Percentiles rank a stretch among this genome's conserved stretches.
These are phyloP conservation scores for Petromus typicus DNA, from an alignment of 2,113 vertebrate genomes.

Conservation along the genomic window DNA sequence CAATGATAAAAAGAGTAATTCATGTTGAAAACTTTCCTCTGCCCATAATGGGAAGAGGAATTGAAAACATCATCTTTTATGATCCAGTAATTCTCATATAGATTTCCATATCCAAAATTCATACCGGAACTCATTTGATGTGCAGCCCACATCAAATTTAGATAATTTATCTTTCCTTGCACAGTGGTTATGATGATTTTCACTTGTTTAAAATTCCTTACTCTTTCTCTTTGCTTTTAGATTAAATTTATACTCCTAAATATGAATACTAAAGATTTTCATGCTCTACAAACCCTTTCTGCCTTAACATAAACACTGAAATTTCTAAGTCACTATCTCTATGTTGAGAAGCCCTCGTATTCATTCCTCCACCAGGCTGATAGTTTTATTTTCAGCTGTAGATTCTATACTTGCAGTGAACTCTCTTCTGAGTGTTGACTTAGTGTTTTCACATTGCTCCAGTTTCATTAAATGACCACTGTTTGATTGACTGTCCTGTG, in stretches of 20 bases:
- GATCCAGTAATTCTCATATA: neutral
- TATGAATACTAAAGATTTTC: neutral
- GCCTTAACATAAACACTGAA: neutral
- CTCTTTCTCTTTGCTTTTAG: neutral
- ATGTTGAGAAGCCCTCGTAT: neutral
- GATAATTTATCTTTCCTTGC: neutral
- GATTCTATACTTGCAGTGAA: neutral
- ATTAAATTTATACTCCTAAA: neutral
- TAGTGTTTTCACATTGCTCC: neutral
- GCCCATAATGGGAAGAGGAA: neutral
- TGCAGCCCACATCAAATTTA: neutral
- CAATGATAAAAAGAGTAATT: neutral
- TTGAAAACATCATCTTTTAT: slow-evolving; percentile 18
- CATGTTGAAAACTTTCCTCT: neutral
- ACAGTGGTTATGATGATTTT: accelerated
- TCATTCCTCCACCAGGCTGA: neutral
- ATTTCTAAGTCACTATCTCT: neutral
- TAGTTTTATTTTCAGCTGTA: neutral
- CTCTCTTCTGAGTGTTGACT: neutral
- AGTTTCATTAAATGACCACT: neutral
- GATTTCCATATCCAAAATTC: slow-evolving; percentile 31
- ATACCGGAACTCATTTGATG: neutral
- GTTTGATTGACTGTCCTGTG: neutral
- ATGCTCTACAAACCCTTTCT: neutral
- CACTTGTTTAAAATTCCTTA: neutral